Evolutionary conservation across 2,888 invertebrate genomes (phyloP).

Genomic region (Diarsia brunnea): DNA sequence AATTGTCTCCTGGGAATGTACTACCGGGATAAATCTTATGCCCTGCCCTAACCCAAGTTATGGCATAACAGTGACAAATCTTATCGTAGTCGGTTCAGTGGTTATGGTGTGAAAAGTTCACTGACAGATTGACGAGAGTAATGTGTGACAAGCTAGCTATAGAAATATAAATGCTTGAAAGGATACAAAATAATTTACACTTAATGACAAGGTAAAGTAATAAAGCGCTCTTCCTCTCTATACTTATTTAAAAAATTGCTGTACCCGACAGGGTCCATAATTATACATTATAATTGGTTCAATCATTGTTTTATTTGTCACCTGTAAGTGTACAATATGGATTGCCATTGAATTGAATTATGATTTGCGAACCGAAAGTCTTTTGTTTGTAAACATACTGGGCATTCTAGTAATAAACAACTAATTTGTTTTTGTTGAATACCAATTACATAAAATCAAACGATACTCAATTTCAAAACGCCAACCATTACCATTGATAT

Average conservation of each 20-base stretch:
- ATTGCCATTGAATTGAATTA: too few relatives aligned
- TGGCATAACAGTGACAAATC: neutral
- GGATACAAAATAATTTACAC: too few relatives aligned
- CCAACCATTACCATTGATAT: constrained; percentile 3
- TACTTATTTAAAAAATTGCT: too few relatives aligned
- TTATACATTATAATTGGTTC: too few relatives aligned
- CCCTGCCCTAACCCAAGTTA: too few relatives aligned
- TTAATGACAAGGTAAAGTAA: too few relatives aligned
- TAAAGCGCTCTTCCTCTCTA: too few relatives aligned
- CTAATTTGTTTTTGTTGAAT: neutral
- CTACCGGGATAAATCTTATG: neutral
- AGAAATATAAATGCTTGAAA: too few relatives aligned
- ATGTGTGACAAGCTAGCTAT: neutral
- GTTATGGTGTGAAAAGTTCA: neutral
- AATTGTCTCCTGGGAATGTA: neutral
- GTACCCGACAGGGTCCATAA: too few relatives aligned
- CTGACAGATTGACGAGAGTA: neutral
- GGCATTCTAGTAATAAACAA: neutral
- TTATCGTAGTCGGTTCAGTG: neutral
- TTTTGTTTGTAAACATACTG: neutral
- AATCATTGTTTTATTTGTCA: too few relatives aligned
- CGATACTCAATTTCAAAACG: constrained; percentile 9
- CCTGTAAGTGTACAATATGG: too few relatives aligned
- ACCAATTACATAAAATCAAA: constrained; percentile 5
- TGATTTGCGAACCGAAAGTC: neutral